Conservation (phyloP, 2,113 vertebrate genomes). For the Taurulus bubalis region DNA sequence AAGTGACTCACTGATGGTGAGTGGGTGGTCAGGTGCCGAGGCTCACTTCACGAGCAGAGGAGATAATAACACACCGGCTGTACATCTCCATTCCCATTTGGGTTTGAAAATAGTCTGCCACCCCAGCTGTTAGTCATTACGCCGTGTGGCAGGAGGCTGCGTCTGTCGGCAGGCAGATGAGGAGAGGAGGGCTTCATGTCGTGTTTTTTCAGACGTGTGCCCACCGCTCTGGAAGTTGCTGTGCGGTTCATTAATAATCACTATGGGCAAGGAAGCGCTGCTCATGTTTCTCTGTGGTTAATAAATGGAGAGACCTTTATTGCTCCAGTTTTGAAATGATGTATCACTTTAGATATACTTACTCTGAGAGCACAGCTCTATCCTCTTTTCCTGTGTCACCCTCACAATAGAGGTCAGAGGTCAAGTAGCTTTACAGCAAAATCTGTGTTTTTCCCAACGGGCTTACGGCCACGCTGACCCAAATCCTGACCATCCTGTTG, state of each 20-base stretch:
- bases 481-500: conserved; percentile 5
- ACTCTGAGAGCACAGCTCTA: neutral
- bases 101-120: conserved; percentile 71
- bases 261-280: neutral
- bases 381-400: neutral
- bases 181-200: conserved; percentile 37
- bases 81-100: conserved; percentile 71
- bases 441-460: neutral
- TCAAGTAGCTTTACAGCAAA: neutral
- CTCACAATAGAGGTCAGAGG: conserved; percentile 1
- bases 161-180: conserved; percentile 73
- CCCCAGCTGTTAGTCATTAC: conserved; percentile 79
- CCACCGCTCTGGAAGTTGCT: conserved; percentile 3
- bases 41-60: conserved; percentile 64
- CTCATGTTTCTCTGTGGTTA: conserved; percentile 26
- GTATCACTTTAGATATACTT: neutral
- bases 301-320: conserved; percentile 2
- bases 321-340: conserved; percentile 6
- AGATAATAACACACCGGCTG: conserved; percentile 74
- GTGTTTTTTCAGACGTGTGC: conserved; percentile 16
- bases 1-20: conserved; percentile 71
- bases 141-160: conserved; percentile 42
- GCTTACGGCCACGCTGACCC: neutral
- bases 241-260: conserved; percentile 55
- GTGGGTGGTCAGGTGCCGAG: conserved; percentile 77